Percentiles rank a stretch among this genome's conserved stretches.
Evolutionary conservation across 1,140 invertebrate genomes (phyloP).

Genomic region (Drosophila baimaii): DNA sequence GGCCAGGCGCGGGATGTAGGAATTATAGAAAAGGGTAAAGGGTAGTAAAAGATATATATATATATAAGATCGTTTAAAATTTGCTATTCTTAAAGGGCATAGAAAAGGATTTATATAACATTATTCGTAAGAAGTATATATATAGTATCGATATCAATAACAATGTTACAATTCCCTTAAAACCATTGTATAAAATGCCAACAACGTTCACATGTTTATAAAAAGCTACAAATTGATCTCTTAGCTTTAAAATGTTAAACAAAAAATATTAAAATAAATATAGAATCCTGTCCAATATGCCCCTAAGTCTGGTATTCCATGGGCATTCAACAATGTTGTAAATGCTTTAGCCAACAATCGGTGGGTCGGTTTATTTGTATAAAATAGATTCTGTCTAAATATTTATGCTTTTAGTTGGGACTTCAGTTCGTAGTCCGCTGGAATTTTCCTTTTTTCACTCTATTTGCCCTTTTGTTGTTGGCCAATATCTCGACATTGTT

Average conservation of each 20-base stretch:
- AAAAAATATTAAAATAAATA: neutral
- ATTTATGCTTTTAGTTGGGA: constrained; percentile 44
- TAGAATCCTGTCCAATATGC: neutral
- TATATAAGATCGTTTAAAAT: neutral
- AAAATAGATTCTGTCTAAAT: constrained; percentile 46
- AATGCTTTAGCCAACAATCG: constrained; percentile 40
- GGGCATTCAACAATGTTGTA: constrained; percentile 18
- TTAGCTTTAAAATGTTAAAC: neutral
- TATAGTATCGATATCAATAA: neutral
- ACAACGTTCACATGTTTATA: neutral
- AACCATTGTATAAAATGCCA: neutral
- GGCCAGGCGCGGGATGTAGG: too few species aligned
- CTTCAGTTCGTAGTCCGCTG: constrained; percentile 15
- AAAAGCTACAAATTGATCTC: neutral
- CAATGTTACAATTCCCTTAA: neutral
- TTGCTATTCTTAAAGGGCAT: too few species aligned
- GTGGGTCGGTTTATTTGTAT: constrained; percentile 28
- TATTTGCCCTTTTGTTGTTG: constrained; percentile 21
- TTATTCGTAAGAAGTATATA: neutral
- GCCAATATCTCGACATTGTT: constrained; percentile 25
- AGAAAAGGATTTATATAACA: too few species aligned
- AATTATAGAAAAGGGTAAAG: too few species aligned
- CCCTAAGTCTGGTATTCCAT: neutral
- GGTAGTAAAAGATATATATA: too few species aligned
- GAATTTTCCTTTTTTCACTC: constrained; percentile 21